These are phyloP conservation scores for Ochropleura plecta DNA, from an alignment of 2,888 invertebrate genomes.

Conservation along the genomic window DNA sequence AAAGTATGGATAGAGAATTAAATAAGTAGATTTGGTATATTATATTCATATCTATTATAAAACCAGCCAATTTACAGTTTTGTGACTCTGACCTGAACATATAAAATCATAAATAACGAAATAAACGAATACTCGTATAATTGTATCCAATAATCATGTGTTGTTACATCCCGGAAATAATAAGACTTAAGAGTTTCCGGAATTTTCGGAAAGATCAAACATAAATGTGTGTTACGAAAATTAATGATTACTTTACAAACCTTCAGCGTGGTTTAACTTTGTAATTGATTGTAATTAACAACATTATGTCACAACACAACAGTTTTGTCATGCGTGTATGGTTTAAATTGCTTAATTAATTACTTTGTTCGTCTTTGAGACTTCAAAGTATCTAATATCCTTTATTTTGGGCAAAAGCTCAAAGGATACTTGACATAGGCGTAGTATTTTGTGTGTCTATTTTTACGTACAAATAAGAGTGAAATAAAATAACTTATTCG, in stretches of 20 bases:
- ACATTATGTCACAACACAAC: constrained; percentile 64
- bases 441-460: not conserved
- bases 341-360: constrained; percentile 64
- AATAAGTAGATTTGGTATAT: not conserved
- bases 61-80: not conserved
- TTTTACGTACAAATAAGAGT: not conserved
- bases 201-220: constrained; percentile 32
- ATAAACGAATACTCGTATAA: not conserved
- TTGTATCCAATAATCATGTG: not conserved
- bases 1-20: not conserved
- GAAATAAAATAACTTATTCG: not conserved
- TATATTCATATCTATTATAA: not conserved
- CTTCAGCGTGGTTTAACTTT: constrained; percentile 54
- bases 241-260: constrained; percentile 50
- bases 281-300: constrained; percentile 66
- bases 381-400: constrained; percentile 21
- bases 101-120: not conserved
- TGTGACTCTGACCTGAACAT: not conserved
- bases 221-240: constrained; percentile 35
- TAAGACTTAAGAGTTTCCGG: constrained; percentile 1
- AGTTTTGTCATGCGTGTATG: constrained; percentile 53
- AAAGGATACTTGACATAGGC: constrained; percentile 3
- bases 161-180: constrained; percentile 4
- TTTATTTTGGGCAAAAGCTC: constrained; percentile 25
- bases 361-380: constrained; percentile 42